phyloP scores from a whole-genome alignment of 2,888 invertebrate species.

The Lissonota sp. region DNA sequence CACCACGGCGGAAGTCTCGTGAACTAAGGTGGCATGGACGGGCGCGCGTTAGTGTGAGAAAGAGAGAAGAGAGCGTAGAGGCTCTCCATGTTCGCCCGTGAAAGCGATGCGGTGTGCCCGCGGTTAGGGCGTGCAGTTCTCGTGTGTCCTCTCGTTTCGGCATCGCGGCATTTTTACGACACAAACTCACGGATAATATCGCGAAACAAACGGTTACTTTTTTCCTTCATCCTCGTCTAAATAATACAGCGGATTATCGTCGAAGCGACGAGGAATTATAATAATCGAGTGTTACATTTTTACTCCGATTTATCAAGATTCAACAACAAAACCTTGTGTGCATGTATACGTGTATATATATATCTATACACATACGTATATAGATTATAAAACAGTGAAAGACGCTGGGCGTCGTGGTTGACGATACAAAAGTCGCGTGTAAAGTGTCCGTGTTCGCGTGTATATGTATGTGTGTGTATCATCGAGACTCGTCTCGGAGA shows the following conservation, averaged over 20 bases:
- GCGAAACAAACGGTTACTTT: too few relatives aligned
- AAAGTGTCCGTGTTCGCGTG: conserved; percentile 38
- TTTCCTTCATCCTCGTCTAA: too few relatives aligned
- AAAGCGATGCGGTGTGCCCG: conserved; percentile 82
- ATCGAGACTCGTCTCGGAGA: conserved; percentile 51
- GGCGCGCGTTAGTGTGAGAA: conserved; percentile 64
- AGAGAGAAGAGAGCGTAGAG: too few relatives aligned
- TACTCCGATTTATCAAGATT: too few relatives aligned
- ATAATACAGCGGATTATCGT: too few relatives aligned
- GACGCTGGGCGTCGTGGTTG: conserved; percentile 62
- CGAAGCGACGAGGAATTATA: too few relatives aligned
- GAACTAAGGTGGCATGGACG: conserved; percentile 77
- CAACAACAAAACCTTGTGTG: too few relatives aligned
- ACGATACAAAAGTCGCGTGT: conserved; percentile 53
- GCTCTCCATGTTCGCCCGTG: conserved; percentile 80
- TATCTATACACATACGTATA: background rate
- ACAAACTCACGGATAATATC: too few relatives aligned
- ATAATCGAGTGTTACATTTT: too few relatives aligned
- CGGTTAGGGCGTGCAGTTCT: conserved; percentile 82
- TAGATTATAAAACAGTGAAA: conserved; percentile 1
- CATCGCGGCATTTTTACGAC: conserved; percentile 70
- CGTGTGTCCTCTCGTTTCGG: conserved; percentile 73
- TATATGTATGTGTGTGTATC: conserved; percentile 33
- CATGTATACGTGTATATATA: background rate
- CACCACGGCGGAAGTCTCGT: conserved; percentile 68